These are phyloP conservation scores for Coptodon rendalli DNA, from an alignment of 2,113 vertebrate species.

Conservation along the genomic window DNA sequence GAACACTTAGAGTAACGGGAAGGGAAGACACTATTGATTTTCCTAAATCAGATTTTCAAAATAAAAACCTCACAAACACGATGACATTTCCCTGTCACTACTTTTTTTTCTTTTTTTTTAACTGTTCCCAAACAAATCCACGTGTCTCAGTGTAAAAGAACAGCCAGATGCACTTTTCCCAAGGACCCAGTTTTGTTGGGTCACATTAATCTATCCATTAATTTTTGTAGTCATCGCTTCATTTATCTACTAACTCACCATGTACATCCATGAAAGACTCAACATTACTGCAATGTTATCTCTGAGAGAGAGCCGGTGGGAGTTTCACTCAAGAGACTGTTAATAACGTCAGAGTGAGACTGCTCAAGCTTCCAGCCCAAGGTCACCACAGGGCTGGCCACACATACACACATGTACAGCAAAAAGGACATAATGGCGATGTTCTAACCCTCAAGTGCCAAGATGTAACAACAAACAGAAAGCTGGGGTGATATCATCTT, in stretches of 20 bases:
- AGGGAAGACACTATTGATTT: not conserved
- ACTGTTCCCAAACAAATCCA: not conserved
- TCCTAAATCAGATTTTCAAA: not conserved
- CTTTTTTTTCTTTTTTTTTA: not conserved
- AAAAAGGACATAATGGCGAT: not conserved
- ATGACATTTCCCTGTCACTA: not conserved
- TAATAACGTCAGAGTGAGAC: slow-evolving; percentile 29
- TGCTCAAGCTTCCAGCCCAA: not conserved
- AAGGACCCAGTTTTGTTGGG: not conserved
- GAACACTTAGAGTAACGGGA: not conserved
- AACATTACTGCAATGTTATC: not conserved
- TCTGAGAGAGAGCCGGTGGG: not conserved
- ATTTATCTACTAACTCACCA: not conserved
- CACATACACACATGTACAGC: not conserved
- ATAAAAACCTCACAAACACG: not conserved
- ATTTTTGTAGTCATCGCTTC: not conserved
- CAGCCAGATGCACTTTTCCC: not conserved
- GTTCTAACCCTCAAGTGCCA: not conserved
- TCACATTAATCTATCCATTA: not conserved
- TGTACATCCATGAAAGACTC: not conserved
- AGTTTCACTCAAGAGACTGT: slow-evolving; percentile 17
- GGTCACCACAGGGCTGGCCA: not conserved
- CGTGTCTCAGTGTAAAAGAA: not conserved
- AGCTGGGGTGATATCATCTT: slow-evolving; percentile 24
- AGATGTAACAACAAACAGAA: slow-evolving; percentile 34